Base-by-base conservation (phyloP, 2,888 invertebrate species). In the Eudasyphora cyanicolor region DNA sequence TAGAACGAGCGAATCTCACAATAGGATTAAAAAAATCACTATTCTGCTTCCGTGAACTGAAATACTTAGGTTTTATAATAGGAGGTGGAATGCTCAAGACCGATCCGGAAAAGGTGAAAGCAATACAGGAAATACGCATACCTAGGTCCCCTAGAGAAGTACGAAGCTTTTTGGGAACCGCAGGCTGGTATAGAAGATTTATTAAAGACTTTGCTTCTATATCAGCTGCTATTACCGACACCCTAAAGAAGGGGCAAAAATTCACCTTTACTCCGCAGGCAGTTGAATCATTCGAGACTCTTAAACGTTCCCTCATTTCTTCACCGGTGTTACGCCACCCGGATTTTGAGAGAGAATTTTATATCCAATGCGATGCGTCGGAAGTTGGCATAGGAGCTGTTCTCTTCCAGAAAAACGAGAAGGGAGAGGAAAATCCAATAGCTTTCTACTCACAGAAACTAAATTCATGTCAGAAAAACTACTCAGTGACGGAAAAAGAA, bases 121-220 rank as follows among this genome's bases (percentile, higher is more conserved):
- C 60, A 12, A 60, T 60, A 2, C 1, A 29, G n/a, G 12, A 12
- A 32, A 57, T 57, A 21, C 24, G 12, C 12, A 4, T 70, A 19
- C 77, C 60, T 12, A 54, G n/a, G 7, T 24, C 57, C 0, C 6
- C 60, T 0, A 70, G 78, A 19, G 78, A 70, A 38, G 71, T 78
- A 0, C 3, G 70, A 0, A 79, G 79, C 6, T 79, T 79, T 73
- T 12, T 79, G 2, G 79, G 79, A 2, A 71, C 79, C 8, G 64
- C 73, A 1, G 64, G 71, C 2, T 77, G 77, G 70, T 70, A 77
- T 29, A 19, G 77, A n/a, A n/a, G n/a, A n/a, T n/a, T n/a, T n/a
- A n/a, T n/a, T n/a, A n/a, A n/a, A n/a, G n/a, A n/a, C n/a, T n/a
- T n/a, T n/a, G n/a, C n/a, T n/a, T 45, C 45, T 3, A 45, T 45